Base-by-base conservation (phyloP, 2,797 vertebrate genomes). In the Steatocranus sp. region DNA sequence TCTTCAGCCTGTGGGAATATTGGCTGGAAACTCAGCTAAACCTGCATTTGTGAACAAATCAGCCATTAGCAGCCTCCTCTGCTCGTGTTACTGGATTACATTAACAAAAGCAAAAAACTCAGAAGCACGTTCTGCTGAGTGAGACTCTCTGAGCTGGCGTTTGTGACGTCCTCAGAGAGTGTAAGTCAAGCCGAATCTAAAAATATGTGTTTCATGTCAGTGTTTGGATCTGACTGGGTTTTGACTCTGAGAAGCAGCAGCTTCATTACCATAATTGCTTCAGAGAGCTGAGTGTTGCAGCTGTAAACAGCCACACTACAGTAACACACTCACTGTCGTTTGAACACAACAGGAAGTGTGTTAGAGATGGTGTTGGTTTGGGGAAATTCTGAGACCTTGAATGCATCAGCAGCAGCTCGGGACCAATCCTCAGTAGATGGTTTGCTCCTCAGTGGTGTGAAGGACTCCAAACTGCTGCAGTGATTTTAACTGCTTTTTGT, bases 121-220 rank as follows among this genome's bases (percentile, higher is more conserved):
- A 18, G 15, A 12, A 30, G 25, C 25, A 8, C 17, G 7, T n/a
- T 73, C 17, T n/a, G 43, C 25, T 48, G 43, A 30, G 41, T 30
- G 41, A 11, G 41, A 27, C 15, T 46, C 23, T 73, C 41, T 12
- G n/a, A 73, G 41, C 66, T 70, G 23, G 18, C 1, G 41, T 46
- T 70, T 27, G 18, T 11, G 66, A 73, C 5, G 3, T 48, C 43
- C 68, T 32, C 17, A 1, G 23, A 73, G 41, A 73, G 17, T 8
- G 43, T 5, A 6, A 9, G 15, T 70, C 66, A 12, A 11, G 11
- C 41, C 18, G 4, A 48, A 73, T n/a, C 25, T 30, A 0, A n/a
- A 53, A 48, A n/a, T 0, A 46, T 0, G 4, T 18, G 41, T 27
- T 48, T 73, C 68, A 6, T 0, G 43, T 73, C 7, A 30, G 41